Percentiles rank a stretch among this genome's conserved stretches.
Evolutionary conservation across 2,888 invertebrate genomes (phyloP).

Genomic region (Drosophila rellima): DNA sequence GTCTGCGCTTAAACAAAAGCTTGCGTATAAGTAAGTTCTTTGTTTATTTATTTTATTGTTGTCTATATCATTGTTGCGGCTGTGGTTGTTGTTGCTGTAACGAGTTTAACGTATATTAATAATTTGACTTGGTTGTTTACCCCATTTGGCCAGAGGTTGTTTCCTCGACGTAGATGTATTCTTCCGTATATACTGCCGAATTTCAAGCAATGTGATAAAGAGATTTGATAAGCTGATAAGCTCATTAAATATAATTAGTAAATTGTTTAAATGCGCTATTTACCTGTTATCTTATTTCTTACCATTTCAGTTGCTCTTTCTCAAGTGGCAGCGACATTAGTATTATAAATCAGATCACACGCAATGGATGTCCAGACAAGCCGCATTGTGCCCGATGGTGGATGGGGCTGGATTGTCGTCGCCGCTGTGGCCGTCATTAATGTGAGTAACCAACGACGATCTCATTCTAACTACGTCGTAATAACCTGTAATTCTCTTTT

Average conservation of each 20-base stretch:
- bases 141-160: background rate
- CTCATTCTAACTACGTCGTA: background rate
- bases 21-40: constrained; percentile 23
- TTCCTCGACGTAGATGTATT: background rate
- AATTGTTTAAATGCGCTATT: constrained; percentile 30
- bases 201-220: constrained; percentile 22
- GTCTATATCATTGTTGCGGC: background rate
- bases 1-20: constrained; percentile 15
- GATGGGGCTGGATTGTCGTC: constrained; percentile 91
- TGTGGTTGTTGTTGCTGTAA: constrained; percentile 7
- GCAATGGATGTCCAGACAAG: constrained; percentile 67
- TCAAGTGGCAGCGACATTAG: constrained; percentile 9
- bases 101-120: constrained; percentile 3
- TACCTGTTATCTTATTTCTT: constrained; percentile 23
- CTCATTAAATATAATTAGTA: constrained; percentile 32
- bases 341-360: constrained; percentile 8
- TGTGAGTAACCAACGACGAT: constrained; percentile 86
- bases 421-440: constrained; percentile 89
- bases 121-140: constrained; percentile 11
- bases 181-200: constrained; percentile 1
- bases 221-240: constrained; percentile 51
- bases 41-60: constrained; percentile 16
- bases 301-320: constrained; percentile 23
- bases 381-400: constrained; percentile 88
- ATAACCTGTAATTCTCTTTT: background rate